phyloP scores from a whole-genome alignment of 2,888 invertebrate genomes.

The Stomorhina lunata region DNA sequence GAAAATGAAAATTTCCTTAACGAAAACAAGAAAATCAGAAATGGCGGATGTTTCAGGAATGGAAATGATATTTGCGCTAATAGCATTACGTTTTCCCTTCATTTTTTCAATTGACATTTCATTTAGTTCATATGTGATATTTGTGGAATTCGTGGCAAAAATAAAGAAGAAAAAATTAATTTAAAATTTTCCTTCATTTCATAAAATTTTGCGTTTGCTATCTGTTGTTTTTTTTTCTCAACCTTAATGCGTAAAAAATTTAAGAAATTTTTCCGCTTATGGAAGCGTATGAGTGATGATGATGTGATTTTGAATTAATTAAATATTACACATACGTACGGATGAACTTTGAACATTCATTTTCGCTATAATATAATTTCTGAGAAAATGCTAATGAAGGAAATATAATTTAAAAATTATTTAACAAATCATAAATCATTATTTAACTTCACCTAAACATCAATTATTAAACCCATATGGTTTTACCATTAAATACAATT shows the following conservation, averaged over 20 bases:
- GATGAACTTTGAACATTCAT: background rate
- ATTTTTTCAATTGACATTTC: constrained; percentile 1
- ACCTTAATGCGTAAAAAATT: background rate
- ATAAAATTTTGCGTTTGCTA: background rate
- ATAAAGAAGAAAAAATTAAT: background rate
- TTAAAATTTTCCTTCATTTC: background rate
- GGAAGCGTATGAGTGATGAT: background rate
- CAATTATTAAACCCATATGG: too few relatives aligned
- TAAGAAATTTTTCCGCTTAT: background rate
- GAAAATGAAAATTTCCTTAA: constrained; percentile 21
- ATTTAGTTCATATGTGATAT: background rate
- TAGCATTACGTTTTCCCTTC: constrained; percentile 11
- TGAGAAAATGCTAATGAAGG: too few relatives aligned
- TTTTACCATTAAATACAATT: background rate
- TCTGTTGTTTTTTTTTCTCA: background rate
- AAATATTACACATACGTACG: constrained; percentile 10
- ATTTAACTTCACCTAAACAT: too few relatives aligned
- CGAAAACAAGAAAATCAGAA: background rate
- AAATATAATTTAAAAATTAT: too few relatives aligned
- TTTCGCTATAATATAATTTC: too few relatives aligned
- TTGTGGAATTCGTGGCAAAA: background rate
- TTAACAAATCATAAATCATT: too few relatives aligned
- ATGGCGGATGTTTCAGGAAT: constrained; percentile 24
- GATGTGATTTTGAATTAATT: background rate
- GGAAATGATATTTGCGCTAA: constrained; percentile 37